Evolutionary conservation across 2,113 vertebrate genomes (phyloP).

Genomic region (Notarius lentiginosus): DNA sequence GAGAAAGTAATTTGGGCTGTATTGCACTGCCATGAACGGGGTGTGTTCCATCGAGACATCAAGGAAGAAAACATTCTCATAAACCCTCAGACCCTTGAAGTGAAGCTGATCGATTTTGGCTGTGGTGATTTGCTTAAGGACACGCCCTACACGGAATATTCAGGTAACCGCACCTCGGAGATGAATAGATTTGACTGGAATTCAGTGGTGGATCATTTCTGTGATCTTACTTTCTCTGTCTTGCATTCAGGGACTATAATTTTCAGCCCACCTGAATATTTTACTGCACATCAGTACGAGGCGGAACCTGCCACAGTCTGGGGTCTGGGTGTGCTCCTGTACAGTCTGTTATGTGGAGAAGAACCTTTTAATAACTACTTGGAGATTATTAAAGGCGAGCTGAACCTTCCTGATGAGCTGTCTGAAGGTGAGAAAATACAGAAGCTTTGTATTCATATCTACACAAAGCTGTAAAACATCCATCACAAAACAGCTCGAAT

Average conservation of each 20-base stretch:
- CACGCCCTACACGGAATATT: not conserved
- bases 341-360: not conserved
- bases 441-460: not conserved
- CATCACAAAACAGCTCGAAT: not conserved
- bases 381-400: not conserved
- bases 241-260: not conserved
- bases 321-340: not conserved
- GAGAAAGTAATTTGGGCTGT: constrained; percentile 56
- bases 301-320: not conserved
- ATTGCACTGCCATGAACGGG: constrained; percentile 56
- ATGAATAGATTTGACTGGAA: not conserved
- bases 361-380: not conserved
- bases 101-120: constrained; percentile 70
- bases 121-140: no score
- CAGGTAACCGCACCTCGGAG: not conserved
- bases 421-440: constrained; percentile 11
- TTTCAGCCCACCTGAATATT: not conserved
- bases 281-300: not conserved
- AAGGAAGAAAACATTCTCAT: constrained; percentile 42
- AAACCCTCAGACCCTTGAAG: constrained; percentile 57
- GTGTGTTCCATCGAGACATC: constrained; percentile 56
- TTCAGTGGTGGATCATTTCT: no score
- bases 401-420: not conserved
- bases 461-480: not conserved
- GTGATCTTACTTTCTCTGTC: not conserved